Evolutionary conservation across 2,113 vertebrate species (phyloP), one percentile per base, ranked within the genome.

Genomic region (Equus przewalskii): DNA sequence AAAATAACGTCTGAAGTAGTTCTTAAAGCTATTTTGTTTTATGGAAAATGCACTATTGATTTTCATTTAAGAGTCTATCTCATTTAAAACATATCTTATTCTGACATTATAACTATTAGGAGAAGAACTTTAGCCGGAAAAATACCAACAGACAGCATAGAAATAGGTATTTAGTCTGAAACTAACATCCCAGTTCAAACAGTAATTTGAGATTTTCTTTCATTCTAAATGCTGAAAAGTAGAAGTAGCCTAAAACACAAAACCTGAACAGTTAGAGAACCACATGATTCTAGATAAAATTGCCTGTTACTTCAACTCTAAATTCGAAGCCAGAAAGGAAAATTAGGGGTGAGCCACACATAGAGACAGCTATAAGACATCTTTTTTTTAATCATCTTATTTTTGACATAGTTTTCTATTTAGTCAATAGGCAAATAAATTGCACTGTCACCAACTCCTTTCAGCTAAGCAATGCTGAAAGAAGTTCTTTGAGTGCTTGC

Each of bases 31-130:
- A 83, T 96, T 83, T 86, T 97, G 56, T 91, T 96, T 96, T 89
- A 89, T 92, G 78, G 79, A 93, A 97, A 97, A 97, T 91, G 28
- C 46, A 93, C 51, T 96, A 96, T 60, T 86, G 89, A 96, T 97
- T 97, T 96, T 96, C 89, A 97, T 89, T 97, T 96, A 96, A 93
- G 97, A 96, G 41, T 36, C 46, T 70, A 89, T 58, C 58, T 95
- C 75, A 91, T 80, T 97, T 97, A 97, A 95, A 91, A 94, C 60
- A n/a, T 85, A 91, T 36, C 56, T 93, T 92, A 82, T 83, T 95
- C 44, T 96, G 64, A 95, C n/a, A 88, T 70, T 89, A 28, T 69
- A 96, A 90, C 75, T 72, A 84, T 69, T 72, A 91, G 70, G 75
- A 96, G 33, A 92, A 88, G 30, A 97, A 93, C 76, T 91, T 95